phyloP scores from a whole-genome alignment of 2,888 invertebrate genomes.

The Girardia tigrina region DNA sequence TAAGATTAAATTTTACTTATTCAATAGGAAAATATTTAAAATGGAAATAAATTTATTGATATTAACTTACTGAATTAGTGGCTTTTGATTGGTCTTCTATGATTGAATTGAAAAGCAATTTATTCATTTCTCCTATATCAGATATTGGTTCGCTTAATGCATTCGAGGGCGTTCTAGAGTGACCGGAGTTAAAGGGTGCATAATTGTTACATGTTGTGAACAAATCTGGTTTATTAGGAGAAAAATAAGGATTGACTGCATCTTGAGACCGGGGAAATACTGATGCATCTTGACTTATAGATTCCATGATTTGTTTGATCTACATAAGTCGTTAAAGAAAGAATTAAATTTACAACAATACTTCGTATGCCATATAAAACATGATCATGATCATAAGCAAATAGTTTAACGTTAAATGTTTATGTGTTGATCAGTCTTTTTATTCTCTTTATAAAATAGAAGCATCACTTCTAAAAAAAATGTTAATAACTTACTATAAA shows the following conservation, averaged over 20 bases:
- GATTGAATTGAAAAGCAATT: conserved; percentile 10
- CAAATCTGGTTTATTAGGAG: not conserved
- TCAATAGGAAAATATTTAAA: too few species aligned
- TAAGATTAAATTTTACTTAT: too few species aligned
- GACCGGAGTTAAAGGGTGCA: not conserved
- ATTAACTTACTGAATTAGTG: not conserved
- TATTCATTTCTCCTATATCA: not conserved
- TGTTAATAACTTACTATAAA: too few species aligned
- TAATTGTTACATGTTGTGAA: not conserved
- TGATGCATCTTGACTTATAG: not conserved
- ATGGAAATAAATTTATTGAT: not conserved
- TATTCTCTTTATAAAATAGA: too few species aligned
- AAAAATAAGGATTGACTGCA: not conserved
- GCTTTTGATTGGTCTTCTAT: not conserved
- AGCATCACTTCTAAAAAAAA: too few species aligned
- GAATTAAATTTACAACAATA: too few species aligned
- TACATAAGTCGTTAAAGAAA: too few species aligned
- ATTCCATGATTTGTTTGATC: conserved; percentile 11
- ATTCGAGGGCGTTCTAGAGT: not conserved
- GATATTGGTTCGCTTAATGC: not conserved
- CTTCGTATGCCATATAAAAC: too few species aligned
- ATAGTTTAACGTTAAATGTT: too few species aligned
- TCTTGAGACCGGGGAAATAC: not conserved
- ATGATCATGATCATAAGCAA: too few species aligned
- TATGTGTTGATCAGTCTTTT: too few species aligned